Evolutionary conservation across 2,797 vertebrate genomes (phyloP).

Genomic region (Amniataba percoides): DNA sequence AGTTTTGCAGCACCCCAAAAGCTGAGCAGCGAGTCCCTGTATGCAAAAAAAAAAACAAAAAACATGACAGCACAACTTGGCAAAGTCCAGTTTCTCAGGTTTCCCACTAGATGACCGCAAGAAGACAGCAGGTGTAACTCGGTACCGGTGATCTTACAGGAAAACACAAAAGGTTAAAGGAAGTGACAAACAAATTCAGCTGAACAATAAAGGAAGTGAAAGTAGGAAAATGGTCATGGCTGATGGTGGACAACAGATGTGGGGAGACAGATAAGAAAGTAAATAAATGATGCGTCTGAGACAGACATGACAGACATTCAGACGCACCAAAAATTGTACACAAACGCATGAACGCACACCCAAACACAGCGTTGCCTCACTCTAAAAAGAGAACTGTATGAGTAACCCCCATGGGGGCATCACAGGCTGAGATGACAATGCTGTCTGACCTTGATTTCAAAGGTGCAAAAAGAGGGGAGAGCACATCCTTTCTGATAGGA

Average conservation of each 20-base stretch:
- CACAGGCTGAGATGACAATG: conserved; percentile 61
- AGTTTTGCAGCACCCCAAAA: conserved; percentile 16
- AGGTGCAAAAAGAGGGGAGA: conserved; percentile 60
- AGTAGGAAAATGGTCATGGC: conserved; percentile 30
- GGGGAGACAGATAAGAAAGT: conserved; percentile 34
- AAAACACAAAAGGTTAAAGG: neutral
- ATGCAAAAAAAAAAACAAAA: neutral
- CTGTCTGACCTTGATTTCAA: conserved; percentile 79
- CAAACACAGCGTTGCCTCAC: conserved; percentile 25
- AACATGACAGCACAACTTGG: conserved; percentile 2
- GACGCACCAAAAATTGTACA: neutral
- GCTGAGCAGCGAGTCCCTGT: conserved; percentile 8
- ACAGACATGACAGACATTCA: conserved; percentile 3
- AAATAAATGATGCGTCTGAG: conserved; percentile 23
- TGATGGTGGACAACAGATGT: conserved; percentile 37
- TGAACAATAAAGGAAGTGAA: conserved; percentile 68
- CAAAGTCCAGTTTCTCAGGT: conserved; percentile 7
- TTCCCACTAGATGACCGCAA: neutral
- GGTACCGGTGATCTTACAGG: neutral
- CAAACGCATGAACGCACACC: conserved; percentile 15
- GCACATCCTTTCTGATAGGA: conserved; percentile 71
- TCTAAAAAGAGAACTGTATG: conserved; percentile 38
- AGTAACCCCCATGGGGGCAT: conserved; percentile 54
- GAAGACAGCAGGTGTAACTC: neutral
- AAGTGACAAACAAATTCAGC: conserved; percentile 36